These are phyloP conservation scores for Catostomus latipinnis DNA, from an alignment of 2,797 vertebrate genomes.

Conservation along the genomic window DNA sequence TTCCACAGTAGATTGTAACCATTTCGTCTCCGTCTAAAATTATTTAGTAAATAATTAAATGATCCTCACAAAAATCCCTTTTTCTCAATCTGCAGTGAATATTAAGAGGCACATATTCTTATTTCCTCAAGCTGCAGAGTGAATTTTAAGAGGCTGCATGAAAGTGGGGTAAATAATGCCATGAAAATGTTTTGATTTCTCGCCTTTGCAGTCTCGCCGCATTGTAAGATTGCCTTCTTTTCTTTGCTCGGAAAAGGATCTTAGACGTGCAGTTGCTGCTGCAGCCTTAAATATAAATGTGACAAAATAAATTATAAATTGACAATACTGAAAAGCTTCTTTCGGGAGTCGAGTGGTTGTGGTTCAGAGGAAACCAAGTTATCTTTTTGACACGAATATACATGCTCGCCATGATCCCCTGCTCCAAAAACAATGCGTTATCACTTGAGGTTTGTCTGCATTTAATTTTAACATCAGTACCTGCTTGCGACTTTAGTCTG, in stretches of 20 bases:
- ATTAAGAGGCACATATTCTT: constrained; percentile 29
- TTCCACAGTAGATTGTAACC: constrained; percentile 46
- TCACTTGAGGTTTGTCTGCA: constrained; percentile 62
- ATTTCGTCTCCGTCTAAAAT: constrained; percentile 37
- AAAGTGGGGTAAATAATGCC: constrained; percentile 34
- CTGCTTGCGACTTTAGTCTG: constrained; percentile 47
- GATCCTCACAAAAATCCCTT: constrained; percentile 44
- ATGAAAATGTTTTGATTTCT: constrained; percentile 51
- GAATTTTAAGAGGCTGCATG: constrained; percentile 28
- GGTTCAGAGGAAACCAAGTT: constrained; percentile 68
- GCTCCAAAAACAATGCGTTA: constrained; percentile 64
- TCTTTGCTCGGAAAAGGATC: constrained; percentile 31
- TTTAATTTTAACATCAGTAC: constrained; percentile 65
- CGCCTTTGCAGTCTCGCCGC: constrained; percentile 39
- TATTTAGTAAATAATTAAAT: constrained; percentile 56
- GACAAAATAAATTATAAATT: constrained; percentile 70
- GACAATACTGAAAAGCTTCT: constrained; percentile 54
- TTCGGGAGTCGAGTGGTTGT: constrained; percentile 61
- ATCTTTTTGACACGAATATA: constrained; percentile 70
- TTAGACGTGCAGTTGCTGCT: constrained; percentile 37
- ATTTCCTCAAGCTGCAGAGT: constrained; percentile 42
- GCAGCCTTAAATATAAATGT: constrained; percentile 64
- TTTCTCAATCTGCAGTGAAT: constrained; percentile 2
- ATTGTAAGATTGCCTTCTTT: constrained; percentile 36
- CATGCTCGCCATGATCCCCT: constrained; percentile 66